Conservation (phyloP, 2,888 invertebrate genomes). For the Brachypalpus laphriformis region DNA sequence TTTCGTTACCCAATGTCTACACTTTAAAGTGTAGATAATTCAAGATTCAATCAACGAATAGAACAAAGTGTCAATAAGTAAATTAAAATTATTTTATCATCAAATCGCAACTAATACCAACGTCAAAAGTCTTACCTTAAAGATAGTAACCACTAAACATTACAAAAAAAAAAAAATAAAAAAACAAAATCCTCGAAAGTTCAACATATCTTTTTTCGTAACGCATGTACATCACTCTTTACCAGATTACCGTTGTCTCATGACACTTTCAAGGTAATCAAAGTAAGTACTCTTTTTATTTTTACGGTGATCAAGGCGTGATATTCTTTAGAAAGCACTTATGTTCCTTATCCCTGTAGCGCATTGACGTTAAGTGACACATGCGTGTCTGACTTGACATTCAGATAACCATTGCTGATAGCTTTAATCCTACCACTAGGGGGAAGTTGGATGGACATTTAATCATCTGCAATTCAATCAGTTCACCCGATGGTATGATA, state of each 20-base stretch:
- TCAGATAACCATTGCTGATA: constrained; percentile 9
- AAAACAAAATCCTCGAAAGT: not conserved
- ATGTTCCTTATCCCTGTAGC: constrained; percentile 3
- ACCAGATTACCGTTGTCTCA: constrained; percentile 11
- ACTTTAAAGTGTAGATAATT: not conserved
- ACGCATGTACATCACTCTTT: not conserved
- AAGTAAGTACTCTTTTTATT: not conserved
- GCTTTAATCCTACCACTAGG: not conserved
- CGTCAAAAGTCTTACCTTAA: not conserved
- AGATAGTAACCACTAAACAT: not conserved
- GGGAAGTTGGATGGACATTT: not conserved
- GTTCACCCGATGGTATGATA: constrained; percentile 9
- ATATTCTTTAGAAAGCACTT: not conserved
- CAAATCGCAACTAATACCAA: not conserved
- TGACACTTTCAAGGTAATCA: constrained; percentile 24
- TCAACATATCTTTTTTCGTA: not conserved
- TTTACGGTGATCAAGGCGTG: not conserved
- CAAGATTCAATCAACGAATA: not conserved
- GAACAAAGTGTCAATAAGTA: not conserved
- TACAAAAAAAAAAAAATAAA: not conserved
- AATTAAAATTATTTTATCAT: not conserved
- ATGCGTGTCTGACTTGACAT: constrained; percentile 30
- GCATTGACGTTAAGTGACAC: constrained; percentile 14
- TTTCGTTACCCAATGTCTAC: too few relatives aligned
- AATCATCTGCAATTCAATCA: constrained; percentile 8